phyloP scores from a whole-genome alignment of 2,888 invertebrate genomes.

The Eupithecia tripunctaria region DNA sequence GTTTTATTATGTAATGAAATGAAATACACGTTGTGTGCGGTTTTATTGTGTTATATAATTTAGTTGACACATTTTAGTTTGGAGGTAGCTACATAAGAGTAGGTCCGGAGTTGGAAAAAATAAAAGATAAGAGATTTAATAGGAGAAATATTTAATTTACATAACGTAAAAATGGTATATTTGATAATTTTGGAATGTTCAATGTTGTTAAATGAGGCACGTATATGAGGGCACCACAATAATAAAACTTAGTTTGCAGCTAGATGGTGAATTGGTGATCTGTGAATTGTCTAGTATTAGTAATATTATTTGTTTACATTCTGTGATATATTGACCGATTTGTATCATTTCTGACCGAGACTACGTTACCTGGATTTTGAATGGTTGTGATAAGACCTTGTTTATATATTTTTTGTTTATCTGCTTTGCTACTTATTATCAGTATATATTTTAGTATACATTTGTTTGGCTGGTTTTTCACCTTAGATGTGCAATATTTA shows the following conservation, averaged over 20 bases:
- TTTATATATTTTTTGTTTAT: too few relatives aligned
- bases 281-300: too few relatives aligned
- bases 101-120: neutral
- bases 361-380: neutral
- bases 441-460: neutral
- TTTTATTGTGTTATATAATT: slow-evolving; percentile 70
- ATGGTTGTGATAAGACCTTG: too few relatives aligned
- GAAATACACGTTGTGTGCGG: slow-evolving; percentile 61
- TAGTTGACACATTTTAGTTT: slow-evolving; percentile 26
- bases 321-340: neutral
- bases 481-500: neutral
- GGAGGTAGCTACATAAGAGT: neutral
- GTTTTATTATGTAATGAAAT: slow-evolving; percentile 61
- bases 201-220: too few relatives aligned
- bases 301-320: neutral
- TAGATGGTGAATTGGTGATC: too few relatives aligned
- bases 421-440: neutral
- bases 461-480: neutral
- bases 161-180: neutral
- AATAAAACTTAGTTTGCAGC: too few relatives aligned
- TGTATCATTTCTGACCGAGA: neutral
- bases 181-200: too few relatives aligned
- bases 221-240: too few relatives aligned
- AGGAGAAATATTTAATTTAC: neutral
- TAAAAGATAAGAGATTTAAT: neutral